A percentile compares a stretch with the other conserved stretches of the same genome.
Conservation (phyloP, 2,113 vertebrate species). For the Centrocercus urophasianus region DNA sequence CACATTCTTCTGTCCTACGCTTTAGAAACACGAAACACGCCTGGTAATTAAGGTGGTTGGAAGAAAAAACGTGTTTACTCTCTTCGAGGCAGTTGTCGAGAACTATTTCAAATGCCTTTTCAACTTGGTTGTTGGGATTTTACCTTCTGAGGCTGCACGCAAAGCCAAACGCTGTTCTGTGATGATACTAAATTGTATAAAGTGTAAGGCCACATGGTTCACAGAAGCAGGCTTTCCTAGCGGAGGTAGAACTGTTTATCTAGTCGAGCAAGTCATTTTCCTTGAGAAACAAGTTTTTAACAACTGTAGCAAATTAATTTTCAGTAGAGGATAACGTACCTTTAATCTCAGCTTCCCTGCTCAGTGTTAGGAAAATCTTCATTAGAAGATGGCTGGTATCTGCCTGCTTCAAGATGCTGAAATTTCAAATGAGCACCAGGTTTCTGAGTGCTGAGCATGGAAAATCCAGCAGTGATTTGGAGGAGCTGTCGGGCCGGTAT, state of each 20-base stretch:
- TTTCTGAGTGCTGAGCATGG: conserved; percentile 58
- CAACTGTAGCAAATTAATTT: conserved; percentile 77
- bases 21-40: conserved; percentile 16
- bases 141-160: neutral
- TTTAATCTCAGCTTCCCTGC: conserved; percentile 74
- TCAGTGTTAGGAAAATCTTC: conserved; percentile 65
- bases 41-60: conserved; percentile 1
- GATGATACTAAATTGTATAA: conserved; percentile 47
- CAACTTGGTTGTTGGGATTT: conserved; percentile 1
- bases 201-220: neutral
- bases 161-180: conserved; percentile 18
- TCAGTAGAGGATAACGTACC: conserved; percentile 39
- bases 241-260: conserved; percentile 39
- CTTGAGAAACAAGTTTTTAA: conserved; percentile 54
- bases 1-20: neutral
- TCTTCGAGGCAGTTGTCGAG: neutral
- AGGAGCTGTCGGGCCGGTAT: conserved; percentile 2
- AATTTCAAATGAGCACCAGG: conserved; percentile 43
- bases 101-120: neutral
- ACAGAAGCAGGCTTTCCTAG: conserved; percentile 4
- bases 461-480: conserved; percentile 61
- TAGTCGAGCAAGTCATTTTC: conserved; percentile 62
- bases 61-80: neutral
- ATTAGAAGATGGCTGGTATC: conserved; percentile 53
- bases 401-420: conserved; percentile 40